Evolutionary conservation across 2,113 vertebrate genomes (phyloP), one percentile per base, ranked within the genome.

Genomic region (Desmodus rotundus): DNA sequence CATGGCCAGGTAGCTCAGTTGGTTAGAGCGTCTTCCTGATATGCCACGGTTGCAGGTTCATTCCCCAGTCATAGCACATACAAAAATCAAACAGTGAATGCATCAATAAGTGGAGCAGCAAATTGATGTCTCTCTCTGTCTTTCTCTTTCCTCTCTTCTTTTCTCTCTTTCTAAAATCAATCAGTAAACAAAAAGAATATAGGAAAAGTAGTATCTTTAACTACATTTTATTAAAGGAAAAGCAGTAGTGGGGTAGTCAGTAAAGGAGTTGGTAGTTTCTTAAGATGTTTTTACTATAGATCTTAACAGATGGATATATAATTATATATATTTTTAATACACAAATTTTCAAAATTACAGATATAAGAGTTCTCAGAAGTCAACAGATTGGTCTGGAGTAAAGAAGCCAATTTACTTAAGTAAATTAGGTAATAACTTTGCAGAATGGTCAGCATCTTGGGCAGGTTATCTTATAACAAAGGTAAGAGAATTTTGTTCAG

Each of bases 401-500:
- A 99, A 99, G 98, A 99, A 99, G 73, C 99, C 99, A n/a, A 99
- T 99, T 97, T 99, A 99, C 94, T 98, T 99, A 84, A 99, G 99
- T 97, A 99, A 98, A 97, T 98, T 99, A 96, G 99, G 99, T 93
- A 99, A 98, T 98, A 99, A 99, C 90, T 99, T 99, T 98, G 99
- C 99, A 89, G 99, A 99, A 81, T 99, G 99, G 99, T 99, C 99
- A 28, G 99, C 99, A 85, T 99, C 99, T 45, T 99, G 99, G 99
- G 99, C 99, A 33, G 99, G 99, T 67, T 99, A 99, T 96, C 99
- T 99, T 88, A 99, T 99, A 98, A 99, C 99, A 98, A 99, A 99
- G 99, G 99, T 99, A 96, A 97, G 98, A 96, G 31, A 92, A 93
- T n/a, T 26, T 50, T 94, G 33, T 91, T 89, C 17, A 92, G 26